Evolutionary conservation across 2,888 invertebrate species (phyloP).

Genomic region (Euplagia quadripunctaria): DNA sequence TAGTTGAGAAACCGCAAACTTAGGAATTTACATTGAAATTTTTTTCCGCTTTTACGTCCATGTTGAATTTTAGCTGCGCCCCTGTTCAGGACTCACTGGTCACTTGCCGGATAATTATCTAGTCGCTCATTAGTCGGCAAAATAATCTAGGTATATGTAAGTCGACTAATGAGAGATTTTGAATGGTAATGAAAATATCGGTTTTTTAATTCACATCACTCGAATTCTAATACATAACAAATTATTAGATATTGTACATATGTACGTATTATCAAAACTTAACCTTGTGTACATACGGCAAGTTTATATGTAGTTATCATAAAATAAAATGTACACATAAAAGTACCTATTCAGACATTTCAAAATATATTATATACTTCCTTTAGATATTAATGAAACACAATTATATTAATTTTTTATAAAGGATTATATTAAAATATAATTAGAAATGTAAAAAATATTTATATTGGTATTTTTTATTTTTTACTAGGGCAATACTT

Average conservation of each 20-base stretch:
- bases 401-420: conserved; percentile 46
- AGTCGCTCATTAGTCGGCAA: conserved; percentile 17
- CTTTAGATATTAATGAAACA: conserved; percentile 34
- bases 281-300: conserved; percentile 28
- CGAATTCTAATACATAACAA: conserved; percentile 10
- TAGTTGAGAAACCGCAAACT: too few species aligned
- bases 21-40: not conserved
- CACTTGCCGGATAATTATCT: not conserved
- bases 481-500: conserved; percentile 39
- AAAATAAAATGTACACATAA: conserved; percentile 22
- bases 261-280: not conserved
- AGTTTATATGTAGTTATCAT: conserved; percentile 29
- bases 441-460: conserved; percentile 34
- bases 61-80: not conserved
- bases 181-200: not conserved
- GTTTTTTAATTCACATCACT: not conserved
- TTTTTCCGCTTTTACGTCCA: not conserved
- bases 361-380: conserved; percentile 31
- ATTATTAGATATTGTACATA: not conserved
- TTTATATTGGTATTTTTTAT: conserved; percentile 41
- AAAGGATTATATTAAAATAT: conserved; percentile 36
- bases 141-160: not conserved
- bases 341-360: conserved; percentile 28
- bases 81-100: not conserved
- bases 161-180: not conserved